These are phyloP conservation scores for Nautilus pompilius DNA, from an alignment of 1,140 invertebrate genomes.

Conservation along the genomic window DNA sequence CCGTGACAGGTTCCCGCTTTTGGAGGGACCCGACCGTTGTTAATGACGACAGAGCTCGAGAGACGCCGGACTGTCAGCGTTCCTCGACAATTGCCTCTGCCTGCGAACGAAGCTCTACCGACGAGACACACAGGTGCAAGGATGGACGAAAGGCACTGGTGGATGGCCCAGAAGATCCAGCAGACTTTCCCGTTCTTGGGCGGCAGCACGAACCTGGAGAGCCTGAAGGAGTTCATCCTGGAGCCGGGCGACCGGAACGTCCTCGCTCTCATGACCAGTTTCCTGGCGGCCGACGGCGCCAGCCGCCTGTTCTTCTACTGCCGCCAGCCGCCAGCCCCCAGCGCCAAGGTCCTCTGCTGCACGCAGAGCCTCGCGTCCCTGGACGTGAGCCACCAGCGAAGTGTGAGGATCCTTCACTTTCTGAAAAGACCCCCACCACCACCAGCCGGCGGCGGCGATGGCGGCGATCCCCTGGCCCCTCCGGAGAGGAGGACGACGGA, in stretches of 20 bases:
- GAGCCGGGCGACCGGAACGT: constrained; percentile 44
- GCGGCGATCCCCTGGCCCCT: constrained; percentile 51
- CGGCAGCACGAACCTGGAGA: constrained; percentile 48
- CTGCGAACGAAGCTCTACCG: constrained; percentile 1
- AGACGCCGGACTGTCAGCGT: too few species aligned
- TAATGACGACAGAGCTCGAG: too few species aligned
- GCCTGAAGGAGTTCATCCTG: constrained; percentile 53
- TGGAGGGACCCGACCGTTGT: too few species aligned
- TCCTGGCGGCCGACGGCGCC: constrained; percentile 48
- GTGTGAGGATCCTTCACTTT: constrained; percentile 49
- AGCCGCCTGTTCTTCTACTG: constrained; percentile 52
- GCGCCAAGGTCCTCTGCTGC: constrained; percentile 40
- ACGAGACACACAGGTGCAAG: neutral
- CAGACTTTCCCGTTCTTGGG: constrained; percentile 51
- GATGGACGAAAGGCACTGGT: constrained; percentile 57
- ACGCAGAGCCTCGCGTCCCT: constrained; percentile 47
- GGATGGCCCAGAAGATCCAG: constrained; percentile 54
- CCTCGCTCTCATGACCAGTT: constrained; percentile 47
- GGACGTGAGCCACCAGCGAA: constrained; percentile 47
- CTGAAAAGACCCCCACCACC: too few species aligned
- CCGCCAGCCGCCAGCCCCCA: constrained; percentile 39
- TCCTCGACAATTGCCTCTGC: neutral
- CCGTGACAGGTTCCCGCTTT: too few species aligned
- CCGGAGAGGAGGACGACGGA: constrained; percentile 46
- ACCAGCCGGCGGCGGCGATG: constrained; percentile 42